These are phyloP conservation scores for Acinonyx jubatus DNA, from an alignment of 2,113 vertebrate species.

Conservation along the genomic window DNA sequence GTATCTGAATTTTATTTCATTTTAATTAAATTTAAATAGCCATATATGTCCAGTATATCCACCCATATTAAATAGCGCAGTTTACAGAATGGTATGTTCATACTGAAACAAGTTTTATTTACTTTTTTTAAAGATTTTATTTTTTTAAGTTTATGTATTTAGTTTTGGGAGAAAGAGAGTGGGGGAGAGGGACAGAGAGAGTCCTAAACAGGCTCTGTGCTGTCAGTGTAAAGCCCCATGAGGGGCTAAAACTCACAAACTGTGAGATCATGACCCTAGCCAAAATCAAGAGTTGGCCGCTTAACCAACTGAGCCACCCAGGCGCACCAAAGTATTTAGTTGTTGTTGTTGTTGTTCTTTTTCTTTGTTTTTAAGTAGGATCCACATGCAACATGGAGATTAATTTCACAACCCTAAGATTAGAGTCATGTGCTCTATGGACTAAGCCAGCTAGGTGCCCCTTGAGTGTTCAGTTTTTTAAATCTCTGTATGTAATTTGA, in stretches of 20 bases:
- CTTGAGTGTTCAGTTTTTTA: not conserved
- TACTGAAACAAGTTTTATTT: not conserved
- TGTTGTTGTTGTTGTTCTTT: not conserved
- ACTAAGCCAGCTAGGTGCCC: not conserved
- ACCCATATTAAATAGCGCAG: not conserved
- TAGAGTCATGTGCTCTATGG: not conserved
- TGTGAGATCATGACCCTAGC: no score
- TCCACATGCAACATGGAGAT: not conserved
- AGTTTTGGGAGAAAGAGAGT: no score
- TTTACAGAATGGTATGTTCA: not conserved
- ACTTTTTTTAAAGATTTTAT: no score
- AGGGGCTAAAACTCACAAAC: no score
- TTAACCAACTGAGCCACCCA: no score
- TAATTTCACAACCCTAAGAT: not conserved
- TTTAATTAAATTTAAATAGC: conserved; percentile 14
- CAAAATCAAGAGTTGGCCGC: no score
- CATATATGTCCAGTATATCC: not conserved
- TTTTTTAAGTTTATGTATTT: no score
- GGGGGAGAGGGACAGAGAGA: no score
- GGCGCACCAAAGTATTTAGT: not conserved
- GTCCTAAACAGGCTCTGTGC: no score
- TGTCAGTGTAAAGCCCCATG: no score
- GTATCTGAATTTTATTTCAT: not conserved
- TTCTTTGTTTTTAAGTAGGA: not conserved
- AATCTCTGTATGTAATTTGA: not conserved